A percentile compares a stretch with the other conserved stretches of the same genome.
Conservation (phyloP, 2,113 vertebrate species). For the Chionis minor region DNA sequence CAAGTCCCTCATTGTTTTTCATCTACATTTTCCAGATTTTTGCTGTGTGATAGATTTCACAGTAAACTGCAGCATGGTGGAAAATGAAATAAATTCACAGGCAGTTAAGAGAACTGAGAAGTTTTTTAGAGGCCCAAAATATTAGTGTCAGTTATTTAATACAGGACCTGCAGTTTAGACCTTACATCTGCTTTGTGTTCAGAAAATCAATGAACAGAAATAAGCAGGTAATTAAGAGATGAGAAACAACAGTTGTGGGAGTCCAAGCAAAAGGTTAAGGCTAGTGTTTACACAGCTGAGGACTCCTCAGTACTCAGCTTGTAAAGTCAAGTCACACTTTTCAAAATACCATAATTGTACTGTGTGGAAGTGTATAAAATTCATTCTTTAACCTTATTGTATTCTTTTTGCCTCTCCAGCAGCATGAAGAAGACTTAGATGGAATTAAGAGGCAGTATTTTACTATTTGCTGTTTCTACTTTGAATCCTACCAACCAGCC, state of each 20-base stretch:
- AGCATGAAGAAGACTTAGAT: neutral
- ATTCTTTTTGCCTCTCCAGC: neutral
- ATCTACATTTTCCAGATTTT: neutral
- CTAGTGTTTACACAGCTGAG: neutral
- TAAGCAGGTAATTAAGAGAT: neutral
- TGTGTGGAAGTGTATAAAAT: neutral
- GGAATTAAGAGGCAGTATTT: neutral
- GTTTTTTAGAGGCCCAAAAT: neutral
- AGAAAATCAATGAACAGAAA: neutral
- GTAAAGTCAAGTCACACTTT: neutral
- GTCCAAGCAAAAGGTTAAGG: neutral
- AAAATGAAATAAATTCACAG: slow-evolving; percentile 32
- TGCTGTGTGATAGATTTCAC: slow-evolving; percentile 32
- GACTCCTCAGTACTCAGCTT: neutral
- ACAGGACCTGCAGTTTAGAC: neutral
- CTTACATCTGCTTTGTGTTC: neutral
- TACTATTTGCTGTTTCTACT: neutral
- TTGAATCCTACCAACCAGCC: neutral
- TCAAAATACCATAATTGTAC: neutral
- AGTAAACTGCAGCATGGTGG: neutral
- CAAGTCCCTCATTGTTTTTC: slow-evolving; percentile 40
- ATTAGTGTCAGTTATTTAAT: neutral
- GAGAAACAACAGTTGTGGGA: neutral
- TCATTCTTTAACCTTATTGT: neutral
- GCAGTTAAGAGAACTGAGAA: neutral